These are phyloP conservation scores for Noctua janthina DNA, from an alignment of 2,888 invertebrate species.

Conservation along the genomic window DNA sequence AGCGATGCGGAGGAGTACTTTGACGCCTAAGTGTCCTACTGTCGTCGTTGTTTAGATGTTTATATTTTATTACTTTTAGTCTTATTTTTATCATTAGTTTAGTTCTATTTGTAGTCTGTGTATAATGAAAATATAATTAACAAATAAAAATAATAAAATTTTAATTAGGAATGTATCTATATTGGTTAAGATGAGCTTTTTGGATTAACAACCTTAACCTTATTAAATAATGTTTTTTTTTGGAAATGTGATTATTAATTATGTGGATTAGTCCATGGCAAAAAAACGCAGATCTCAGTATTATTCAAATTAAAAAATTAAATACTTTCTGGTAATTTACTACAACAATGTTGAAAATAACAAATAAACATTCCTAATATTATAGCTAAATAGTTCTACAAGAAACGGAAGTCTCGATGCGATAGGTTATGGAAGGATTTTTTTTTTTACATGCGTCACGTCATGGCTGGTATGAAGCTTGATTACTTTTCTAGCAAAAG, in stretches of 20 bases:
- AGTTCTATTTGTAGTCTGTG: too few species aligned
- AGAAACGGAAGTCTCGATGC: slow-evolving; percentile 58
- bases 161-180: neutral
- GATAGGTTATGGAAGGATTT: slow-evolving; percentile 65
- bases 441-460: slow-evolving; percentile 78
- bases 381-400: slow-evolving; percentile 25
- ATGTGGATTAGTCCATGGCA: neutral
- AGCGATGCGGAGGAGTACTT: too few species aligned
- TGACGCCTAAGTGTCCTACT: too few species aligned
- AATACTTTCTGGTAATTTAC: neutral
- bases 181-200: neutral
- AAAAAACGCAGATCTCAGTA: neutral
- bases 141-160: too few species aligned
- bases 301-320: neutral
- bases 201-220: neutral
- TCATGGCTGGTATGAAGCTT: slow-evolving; percentile 87
- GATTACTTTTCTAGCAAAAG: slow-evolving; percentile 87
- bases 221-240: neutral
- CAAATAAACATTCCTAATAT: neutral
- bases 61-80: too few species aligned
- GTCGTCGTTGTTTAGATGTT: too few species aligned
- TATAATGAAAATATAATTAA: too few species aligned
- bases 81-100: too few species aligned
- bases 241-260: neutral
- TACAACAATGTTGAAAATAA: neutral